phyloP scores from a whole-genome alignment of 2,113 vertebrate species.

The Tragelaphus scriptus region DNA sequence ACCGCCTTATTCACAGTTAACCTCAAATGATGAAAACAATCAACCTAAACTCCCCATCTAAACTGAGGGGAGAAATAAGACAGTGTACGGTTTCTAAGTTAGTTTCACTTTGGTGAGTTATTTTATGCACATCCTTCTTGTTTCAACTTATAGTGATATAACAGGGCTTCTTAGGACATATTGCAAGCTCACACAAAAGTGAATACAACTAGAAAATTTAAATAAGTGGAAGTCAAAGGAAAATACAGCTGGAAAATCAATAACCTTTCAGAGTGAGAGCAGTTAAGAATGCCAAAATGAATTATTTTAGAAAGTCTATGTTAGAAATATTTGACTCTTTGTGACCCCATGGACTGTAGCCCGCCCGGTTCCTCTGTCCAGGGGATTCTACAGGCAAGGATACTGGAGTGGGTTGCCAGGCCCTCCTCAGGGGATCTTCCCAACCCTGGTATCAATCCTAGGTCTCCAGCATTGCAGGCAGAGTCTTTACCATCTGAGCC shows the following conservation, averaged over 20 bases:
- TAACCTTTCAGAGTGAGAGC: background rate
- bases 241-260: background rate
- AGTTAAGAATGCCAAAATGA: background rate
- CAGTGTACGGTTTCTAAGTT: background rate
- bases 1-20: background rate
- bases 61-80: background rate
- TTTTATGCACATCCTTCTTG: background rate
- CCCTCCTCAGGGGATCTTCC: background rate
- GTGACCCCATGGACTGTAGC: background rate
- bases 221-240: background rate
- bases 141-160: background rate
- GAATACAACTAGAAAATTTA: background rate
- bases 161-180: background rate
- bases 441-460: background rate
- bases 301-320: background rate
- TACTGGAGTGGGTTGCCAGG: background rate
- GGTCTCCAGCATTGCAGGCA: background rate
- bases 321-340: slow-evolving; percentile 1
- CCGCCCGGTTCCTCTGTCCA: background rate
- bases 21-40: slow-evolving; percentile 20
- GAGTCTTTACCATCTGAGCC: background rate
- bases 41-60: background rate
- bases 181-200: background rate
- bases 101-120: background rate
- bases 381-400: background rate